Evolutionary conservation across 2,113 vertebrate genomes (phyloP).

Genomic region (Phrynosoma platyrhinos): DNA sequence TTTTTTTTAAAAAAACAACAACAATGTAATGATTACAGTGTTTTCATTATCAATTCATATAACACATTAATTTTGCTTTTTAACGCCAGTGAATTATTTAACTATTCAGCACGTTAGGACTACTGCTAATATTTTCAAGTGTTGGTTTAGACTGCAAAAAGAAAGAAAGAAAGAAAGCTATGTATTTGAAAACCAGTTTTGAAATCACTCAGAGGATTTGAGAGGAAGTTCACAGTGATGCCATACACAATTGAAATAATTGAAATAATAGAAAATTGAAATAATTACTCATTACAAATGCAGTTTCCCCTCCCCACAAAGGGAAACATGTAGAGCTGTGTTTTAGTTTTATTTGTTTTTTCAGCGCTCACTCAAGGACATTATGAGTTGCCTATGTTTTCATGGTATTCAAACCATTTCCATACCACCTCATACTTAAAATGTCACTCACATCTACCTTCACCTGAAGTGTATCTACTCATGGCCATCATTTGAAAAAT

Average conservation of each 20-base stretch:
- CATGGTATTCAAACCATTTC: neutral
- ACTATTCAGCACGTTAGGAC: too few relatives aligned
- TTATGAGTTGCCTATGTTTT: neutral
- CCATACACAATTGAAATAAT: neutral
- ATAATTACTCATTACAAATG: neutral
- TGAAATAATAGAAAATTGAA: neutral
- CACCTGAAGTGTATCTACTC: neutral
- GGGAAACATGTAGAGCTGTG: neutral
- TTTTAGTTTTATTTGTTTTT: neutral
- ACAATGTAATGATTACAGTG: too few relatives aligned
- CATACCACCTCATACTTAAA: neutral
- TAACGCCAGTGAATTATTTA: too few relatives aligned
- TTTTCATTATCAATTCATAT: too few relatives aligned
- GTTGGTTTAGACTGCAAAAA: neutral
- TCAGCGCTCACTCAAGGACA: neutral
- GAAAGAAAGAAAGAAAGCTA: neutral
- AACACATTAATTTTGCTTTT: too few relatives aligned
- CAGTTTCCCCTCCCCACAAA: neutral
- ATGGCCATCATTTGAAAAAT: neutral
- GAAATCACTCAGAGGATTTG: too few relatives aligned
- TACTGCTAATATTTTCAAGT: too few relatives aligned
- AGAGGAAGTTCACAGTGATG: neutral
- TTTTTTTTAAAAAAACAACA: too few relatives aligned
- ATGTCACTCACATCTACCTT: too few relatives aligned
- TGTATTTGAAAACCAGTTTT: neutral